These are phyloP conservation scores for Mustela lutreola DNA, from an alignment of 2,113 vertebrate species.

Conservation along the genomic window DNA sequence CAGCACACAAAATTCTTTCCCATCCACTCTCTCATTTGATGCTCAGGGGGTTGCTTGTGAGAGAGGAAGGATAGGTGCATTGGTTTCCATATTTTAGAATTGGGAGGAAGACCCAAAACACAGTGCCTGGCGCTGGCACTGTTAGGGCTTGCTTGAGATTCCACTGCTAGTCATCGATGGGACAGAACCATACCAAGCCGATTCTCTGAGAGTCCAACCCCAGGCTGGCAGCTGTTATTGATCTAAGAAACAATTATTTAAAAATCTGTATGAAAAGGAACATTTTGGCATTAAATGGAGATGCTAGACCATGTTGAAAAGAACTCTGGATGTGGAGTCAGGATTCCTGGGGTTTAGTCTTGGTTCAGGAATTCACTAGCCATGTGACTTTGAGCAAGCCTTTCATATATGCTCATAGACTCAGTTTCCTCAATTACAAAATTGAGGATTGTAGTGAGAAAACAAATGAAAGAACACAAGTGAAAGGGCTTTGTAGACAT, in stretches of 20 bases:
- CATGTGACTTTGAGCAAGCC: slow-evolving; percentile 33
- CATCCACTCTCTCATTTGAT: neutral
- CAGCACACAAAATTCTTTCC: neutral
- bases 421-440: slow-evolving; percentile 73
- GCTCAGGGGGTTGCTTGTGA: slow-evolving; percentile 25
- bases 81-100: slow-evolving; percentile 40
- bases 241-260: slow-evolving; percentile 57
- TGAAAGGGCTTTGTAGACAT: slow-evolving; percentile 48
- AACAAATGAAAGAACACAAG: slow-evolving; percentile 58
- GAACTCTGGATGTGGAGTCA: slow-evolving; percentile 30
- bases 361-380: slow-evolving; percentile 7
- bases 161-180: neutral
- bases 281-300: slow-evolving; percentile 46
- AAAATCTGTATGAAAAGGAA: slow-evolving; percentile 39
- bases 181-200: neutral
- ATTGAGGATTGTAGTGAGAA: slow-evolving; percentile 55
- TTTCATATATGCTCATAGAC: neutral
- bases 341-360: slow-evolving; percentile 26
- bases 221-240: slow-evolving; percentile 26
- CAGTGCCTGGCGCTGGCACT: neutral
- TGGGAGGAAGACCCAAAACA: neutral
- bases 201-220: neutral
- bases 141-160: slow-evolving; percentile 20
- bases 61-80: neutral
- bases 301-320: slow-evolving; percentile 16